These are phyloP conservation scores for Amiota mariae DNA, from an alignment of 2,888 invertebrate genomes.

Conservation along the genomic window DNA sequence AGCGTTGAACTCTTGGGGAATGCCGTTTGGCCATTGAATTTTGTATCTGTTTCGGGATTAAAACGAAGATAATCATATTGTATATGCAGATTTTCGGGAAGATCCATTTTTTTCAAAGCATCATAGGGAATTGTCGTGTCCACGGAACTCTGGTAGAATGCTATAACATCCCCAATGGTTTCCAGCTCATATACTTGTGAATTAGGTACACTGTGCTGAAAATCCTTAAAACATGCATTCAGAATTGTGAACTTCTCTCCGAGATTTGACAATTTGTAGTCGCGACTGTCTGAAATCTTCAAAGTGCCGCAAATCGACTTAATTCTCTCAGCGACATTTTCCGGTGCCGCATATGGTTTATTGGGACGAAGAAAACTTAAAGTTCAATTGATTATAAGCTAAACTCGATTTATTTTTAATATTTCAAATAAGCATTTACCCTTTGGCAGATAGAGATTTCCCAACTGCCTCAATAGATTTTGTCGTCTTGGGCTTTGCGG, in stretches of 20 bases:
- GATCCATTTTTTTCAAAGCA: conserved; percentile 79
- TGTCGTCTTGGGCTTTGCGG: conserved; percentile 65
- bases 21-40: conserved; percentile 85
- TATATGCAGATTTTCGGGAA: conserved; percentile 91
- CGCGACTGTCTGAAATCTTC: conserved; percentile 74
- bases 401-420: background rate
- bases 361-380: conserved; percentile 84
- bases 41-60: conserved; percentile 84
- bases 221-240: conserved; percentile 80
- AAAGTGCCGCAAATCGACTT: conserved; percentile 77
- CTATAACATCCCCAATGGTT: conserved; percentile 80
- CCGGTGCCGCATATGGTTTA: conserved; percentile 83
- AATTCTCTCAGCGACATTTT: conserved; percentile 78
- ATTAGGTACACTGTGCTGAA: conserved; percentile 87
- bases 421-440: conserved; percentile 73
- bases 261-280: conserved; percentile 56
- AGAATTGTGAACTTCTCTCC: conserved; percentile 80
- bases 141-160: conserved; percentile 84
- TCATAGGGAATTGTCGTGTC: conserved; percentile 83
- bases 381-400: background rate
- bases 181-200: conserved; percentile 84
- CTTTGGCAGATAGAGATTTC: conserved; percentile 81
- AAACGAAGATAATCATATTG: conserved; percentile 87
- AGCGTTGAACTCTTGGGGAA: conserved; percentile 89
- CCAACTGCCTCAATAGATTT: conserved; percentile 76